phyloP scores from a whole-genome alignment of 2,888 invertebrate species.

The Dusona sp. region DNA sequence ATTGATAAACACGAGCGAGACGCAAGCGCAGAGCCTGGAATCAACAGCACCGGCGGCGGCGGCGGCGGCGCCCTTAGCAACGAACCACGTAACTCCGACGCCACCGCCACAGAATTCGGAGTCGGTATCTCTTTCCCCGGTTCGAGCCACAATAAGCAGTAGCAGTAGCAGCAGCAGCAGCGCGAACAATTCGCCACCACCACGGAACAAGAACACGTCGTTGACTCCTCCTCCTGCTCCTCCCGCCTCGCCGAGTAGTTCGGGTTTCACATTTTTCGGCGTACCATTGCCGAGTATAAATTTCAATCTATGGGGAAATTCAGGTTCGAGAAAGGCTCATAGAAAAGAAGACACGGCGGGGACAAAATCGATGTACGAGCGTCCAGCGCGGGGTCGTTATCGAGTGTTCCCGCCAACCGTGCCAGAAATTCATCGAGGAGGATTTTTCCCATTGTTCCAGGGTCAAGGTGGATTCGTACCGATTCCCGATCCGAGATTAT shows the following conservation, averaged over 20 bases:
- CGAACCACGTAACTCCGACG: conserved; percentile 48
- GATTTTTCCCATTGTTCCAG: conserved; percentile 91
- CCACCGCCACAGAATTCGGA: neutral
- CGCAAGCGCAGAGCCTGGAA: conserved; percentile 74
- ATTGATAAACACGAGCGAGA: conserved; percentile 86
- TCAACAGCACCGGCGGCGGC: neutral
- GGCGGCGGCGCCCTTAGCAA: conserved; percentile 34
- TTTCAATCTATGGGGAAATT: conserved; percentile 87
- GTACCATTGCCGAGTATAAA: conserved; percentile 91
- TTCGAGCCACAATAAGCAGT: too few relatives aligned
- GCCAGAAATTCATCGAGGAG: conserved; percentile 90
- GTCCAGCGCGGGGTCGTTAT: conserved; percentile 80
- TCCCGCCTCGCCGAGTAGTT: conserved; percentile 86
- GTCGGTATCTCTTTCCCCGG: neutral
- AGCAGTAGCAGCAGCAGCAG: neutral
- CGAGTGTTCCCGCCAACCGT: conserved; percentile 85
- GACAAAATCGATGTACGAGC: conserved; percentile 77
- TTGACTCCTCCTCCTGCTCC: conserved; percentile 77
- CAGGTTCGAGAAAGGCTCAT: conserved; percentile 82
- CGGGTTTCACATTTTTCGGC: conserved; percentile 93
- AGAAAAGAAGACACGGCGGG: conserved; percentile 78
- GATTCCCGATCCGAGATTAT: conserved; percentile 85
- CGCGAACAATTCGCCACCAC: conserved; percentile 77
- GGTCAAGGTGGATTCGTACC: conserved; percentile 91
- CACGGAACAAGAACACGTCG: conserved; percentile 76